Conservation (phyloP, 2,113 vertebrate genomes). For the Barnardius zonarius region DNA sequence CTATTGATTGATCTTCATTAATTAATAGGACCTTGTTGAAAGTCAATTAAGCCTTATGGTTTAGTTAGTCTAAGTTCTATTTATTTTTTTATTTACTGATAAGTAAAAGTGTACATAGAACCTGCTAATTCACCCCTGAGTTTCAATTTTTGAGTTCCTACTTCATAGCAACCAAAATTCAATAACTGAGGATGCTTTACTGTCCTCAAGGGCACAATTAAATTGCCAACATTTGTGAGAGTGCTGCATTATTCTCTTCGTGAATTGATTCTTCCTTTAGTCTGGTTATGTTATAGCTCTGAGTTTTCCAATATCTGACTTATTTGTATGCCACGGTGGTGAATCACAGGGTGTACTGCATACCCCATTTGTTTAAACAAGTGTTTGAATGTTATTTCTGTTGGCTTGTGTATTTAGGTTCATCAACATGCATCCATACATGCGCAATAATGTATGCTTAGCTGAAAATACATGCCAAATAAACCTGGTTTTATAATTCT, state of each 20-base stretch:
- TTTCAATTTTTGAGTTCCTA: not conserved
- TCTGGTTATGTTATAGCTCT: not conserved
- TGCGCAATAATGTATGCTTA: not conserved
- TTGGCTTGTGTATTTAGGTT: not conserved
- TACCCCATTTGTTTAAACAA: not conserved
- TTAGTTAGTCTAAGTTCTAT: not conserved
- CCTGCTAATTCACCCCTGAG: not conserved
- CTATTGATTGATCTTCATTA: not conserved
- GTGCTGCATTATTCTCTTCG: not conserved
- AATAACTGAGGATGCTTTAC: not conserved
- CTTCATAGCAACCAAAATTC: not conserved
- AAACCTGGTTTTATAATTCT: not conserved
- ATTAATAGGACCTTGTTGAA: not conserved
- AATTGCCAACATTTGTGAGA: not conserved
- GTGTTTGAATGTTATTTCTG: not conserved
- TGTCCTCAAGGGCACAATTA: not conserved
- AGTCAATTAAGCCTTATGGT: not conserved
- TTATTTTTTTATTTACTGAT: not conserved
- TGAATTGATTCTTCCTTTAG: not conserved
- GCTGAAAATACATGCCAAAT: not conserved
- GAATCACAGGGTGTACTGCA: not conserved
- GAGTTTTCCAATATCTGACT: not conserved
- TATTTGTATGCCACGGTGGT: not conserved
- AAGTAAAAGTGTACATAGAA: not conserved
- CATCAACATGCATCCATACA: not conserved